Evolutionary conservation across 2,888 invertebrate genomes (phyloP).

Genomic region (Smittia sp.): DNA sequence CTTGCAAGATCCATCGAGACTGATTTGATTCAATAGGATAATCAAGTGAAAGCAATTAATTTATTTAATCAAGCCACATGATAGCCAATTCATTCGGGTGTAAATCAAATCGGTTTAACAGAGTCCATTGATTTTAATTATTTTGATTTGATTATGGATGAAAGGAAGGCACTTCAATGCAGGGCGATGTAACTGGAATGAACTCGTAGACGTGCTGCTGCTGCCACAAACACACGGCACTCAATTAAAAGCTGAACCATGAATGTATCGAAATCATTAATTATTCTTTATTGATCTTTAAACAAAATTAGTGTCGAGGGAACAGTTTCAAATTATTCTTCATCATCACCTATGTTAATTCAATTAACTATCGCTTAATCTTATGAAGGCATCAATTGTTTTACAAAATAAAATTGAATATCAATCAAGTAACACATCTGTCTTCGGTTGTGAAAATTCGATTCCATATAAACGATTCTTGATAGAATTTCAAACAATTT

Average conservation of each 20-base stretch:
- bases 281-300: conserved; percentile 9
- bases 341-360: conserved; percentile 30
- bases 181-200: conserved; percentile 7
- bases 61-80: conserved; percentile 11
- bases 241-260: background rate
- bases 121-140: conserved; percentile 21
- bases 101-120: conserved; percentile 26
- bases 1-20: background rate
- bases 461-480: background rate
- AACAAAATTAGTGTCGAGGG: background rate
- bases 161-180: background rate
- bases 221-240: no score
- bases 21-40: conserved; percentile 20
- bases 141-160: conserved; percentile 13
- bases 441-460: background rate
- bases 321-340: background rate
- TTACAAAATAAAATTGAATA: conserved; percentile 1
- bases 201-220: background rate
- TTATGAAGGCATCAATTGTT: conserved; percentile 32
- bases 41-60: conserved; percentile 15
- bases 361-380: conserved; percentile 28
- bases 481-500: background rate
- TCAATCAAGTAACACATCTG: background rate
- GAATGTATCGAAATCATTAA: background rate
- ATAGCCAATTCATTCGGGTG: conserved; percentile 22